Percentiles rank a stretch among this genome's conserved stretches.
Evolutionary conservation across 2,113 vertebrate species (phyloP).

Genomic region (Pseudois nayaur): DNA sequence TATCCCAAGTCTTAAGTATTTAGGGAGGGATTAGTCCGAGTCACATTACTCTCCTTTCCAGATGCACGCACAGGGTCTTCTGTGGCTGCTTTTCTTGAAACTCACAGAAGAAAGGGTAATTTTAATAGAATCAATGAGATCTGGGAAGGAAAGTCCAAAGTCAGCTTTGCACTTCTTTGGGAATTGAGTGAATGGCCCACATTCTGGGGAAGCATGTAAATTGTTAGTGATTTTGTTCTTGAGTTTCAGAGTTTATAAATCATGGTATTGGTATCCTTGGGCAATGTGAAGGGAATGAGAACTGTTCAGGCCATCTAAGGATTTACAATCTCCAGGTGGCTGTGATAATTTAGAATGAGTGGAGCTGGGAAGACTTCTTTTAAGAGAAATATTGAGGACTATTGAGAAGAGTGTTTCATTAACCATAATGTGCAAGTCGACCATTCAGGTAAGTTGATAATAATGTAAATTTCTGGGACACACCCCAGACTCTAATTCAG

Average conservation of each 20-base stretch:
- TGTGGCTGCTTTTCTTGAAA: neutral
- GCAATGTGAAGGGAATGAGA: neutral
- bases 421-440: neutral
- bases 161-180: neutral
- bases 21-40: neutral
- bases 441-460: neutral
- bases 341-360: neutral
- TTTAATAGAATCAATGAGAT: neutral
- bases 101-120: neutral
- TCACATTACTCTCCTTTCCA: neutral
- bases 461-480: neutral
- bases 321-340: neutral
- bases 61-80: neutral
- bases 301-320: neutral
- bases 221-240: neutral
- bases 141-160: neutral
- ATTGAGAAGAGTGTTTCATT: neutral
- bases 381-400: neutral
- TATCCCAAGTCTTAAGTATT: neutral
- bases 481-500: neutral
- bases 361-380: neutral
- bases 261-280: neutral
- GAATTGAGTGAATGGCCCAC: neutral
- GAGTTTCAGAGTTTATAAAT: neutral
- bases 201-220: neutral